These are phyloP conservation scores for Portevinia maculata DNA, from an alignment of 2,888 invertebrate species.

Conservation along the genomic window DNA sequence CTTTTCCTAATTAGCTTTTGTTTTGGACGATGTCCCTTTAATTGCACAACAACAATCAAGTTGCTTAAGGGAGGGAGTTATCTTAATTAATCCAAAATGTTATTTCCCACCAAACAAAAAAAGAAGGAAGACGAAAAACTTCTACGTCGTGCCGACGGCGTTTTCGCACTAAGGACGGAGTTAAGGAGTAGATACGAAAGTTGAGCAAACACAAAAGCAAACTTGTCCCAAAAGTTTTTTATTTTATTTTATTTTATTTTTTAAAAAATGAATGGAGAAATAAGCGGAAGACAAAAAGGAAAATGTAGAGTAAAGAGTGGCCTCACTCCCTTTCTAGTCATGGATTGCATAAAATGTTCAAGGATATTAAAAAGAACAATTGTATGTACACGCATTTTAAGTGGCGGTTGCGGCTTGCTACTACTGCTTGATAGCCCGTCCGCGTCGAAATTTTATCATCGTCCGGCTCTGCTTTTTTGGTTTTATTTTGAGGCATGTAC, in stretches of 20 bases:
- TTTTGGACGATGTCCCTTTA: slow-evolving; percentile 65
- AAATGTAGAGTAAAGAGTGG: neutral
- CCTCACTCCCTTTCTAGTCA: slow-evolving; percentile 7
- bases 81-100: slow-evolving; percentile 72
- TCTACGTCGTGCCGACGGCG: slow-evolving; percentile 46
- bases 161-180: slow-evolving; percentile 59
- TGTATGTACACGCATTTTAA: slow-evolving; percentile 73
- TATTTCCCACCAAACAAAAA: slow-evolving; percentile 41
- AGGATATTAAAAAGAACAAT: slow-evolving; percentile 73
- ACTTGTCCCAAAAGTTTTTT: slow-evolving; percentile 58
- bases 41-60: slow-evolving; percentile 67
- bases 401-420: slow-evolving; percentile 44
- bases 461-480: slow-evolving; percentile 16
- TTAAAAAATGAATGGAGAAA: slow-evolving; percentile 38
- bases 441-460: slow-evolving; percentile 61
- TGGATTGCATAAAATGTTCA: slow-evolving; percentile 66
- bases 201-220: slow-evolving; percentile 54
- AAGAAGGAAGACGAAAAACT: slow-evolving; percentile 20
- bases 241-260: neutral
- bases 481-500: slow-evolving; percentile 9
- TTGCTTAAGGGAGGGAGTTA: slow-evolving; percentile 21
- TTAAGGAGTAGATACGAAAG: slow-evolving; percentile 31
- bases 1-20: slow-evolving; percentile 67
- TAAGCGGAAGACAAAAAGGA: slow-evolving; percentile 22
- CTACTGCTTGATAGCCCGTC: slow-evolving; percentile 55